Conservation (phyloP, 2,888 invertebrate species). For the Caenorhabditis sp. region DNA sequence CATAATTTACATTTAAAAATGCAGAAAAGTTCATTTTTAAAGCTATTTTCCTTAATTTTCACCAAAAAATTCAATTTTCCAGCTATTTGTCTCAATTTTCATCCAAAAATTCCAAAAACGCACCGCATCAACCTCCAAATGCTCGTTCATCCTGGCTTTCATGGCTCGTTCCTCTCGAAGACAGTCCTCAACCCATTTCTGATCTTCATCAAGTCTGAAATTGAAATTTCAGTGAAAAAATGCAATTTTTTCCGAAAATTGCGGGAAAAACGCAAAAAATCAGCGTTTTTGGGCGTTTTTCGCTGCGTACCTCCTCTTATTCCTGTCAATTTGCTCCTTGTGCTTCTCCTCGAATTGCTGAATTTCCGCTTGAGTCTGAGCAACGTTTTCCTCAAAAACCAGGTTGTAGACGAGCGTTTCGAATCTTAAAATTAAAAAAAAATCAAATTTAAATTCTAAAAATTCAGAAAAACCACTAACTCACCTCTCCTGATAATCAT, state of each 20-base stretch:
- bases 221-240: neutral
- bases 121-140: slow-evolving; percentile 61
- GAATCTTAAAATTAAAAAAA: slow-evolving; percentile 46
- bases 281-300: too few relatives aligned
- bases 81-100: neutral
- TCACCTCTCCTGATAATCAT: slow-evolving; percentile 96
- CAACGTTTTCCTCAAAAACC: slow-evolving; percentile 75
- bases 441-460: slow-evolving; percentile 7
- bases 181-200: slow-evolving; percentile 86
- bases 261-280: too few relatives aligned
- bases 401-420: slow-evolving; percentile 76
- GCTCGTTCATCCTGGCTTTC: slow-evolving; percentile 66
- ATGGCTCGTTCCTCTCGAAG: slow-evolving; percentile 83
- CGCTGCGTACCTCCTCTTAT: slow-evolving; percentile 79
- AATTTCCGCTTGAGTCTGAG: slow-evolving; percentile 76
- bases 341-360: slow-evolving; percentile 73
- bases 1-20: too few relatives aligned
- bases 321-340: slow-evolving; percentile 78
- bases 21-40: too few relatives aligned
- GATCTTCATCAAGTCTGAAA: slow-evolving; percentile 85
- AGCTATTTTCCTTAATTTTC: neutral
- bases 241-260: slow-evolving; percentile 83
- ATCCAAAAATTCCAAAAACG: neutral
- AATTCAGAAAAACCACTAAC: slow-evolving; percentile 85
- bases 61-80: neutral